phyloP scores from a whole-genome alignment of 2,113 vertebrate genomes.

The Xiphophorus maculatus region DNA sequence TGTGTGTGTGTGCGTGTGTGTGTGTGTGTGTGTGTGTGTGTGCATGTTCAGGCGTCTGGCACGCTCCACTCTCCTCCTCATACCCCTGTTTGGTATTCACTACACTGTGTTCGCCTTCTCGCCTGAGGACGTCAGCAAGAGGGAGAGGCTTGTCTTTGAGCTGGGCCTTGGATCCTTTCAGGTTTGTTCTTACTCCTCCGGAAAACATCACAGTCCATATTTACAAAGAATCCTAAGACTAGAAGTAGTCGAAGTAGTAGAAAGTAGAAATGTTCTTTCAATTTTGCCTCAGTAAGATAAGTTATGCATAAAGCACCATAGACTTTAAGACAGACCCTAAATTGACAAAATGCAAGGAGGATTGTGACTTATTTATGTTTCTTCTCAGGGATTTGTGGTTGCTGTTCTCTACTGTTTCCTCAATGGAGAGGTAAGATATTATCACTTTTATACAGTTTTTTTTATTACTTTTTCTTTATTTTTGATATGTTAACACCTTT shows the following conservation, averaged over 20 bases:
- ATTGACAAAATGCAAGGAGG: too few species aligned
- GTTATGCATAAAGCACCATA: too few species aligned
- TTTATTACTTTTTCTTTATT: background rate
- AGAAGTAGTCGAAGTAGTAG: too few species aligned
- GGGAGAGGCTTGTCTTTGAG: slow-evolving; percentile 95
- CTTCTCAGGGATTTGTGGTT: slow-evolving; percentile 92
- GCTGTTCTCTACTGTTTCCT: slow-evolving; percentile 98
- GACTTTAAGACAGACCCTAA: too few species aligned
- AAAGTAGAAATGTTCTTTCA: too few species aligned
- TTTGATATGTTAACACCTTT: background rate
- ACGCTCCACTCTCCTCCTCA: slow-evolving; percentile 95
- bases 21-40: slow-evolving; percentile 27
- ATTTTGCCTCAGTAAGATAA: too few species aligned
- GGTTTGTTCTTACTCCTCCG: slow-evolving; percentile 71
- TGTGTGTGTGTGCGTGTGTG: slow-evolving; percentile 29
- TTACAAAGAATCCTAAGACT: too few species aligned
- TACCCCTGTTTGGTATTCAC: slow-evolving; percentile 97
- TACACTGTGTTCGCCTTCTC: slow-evolving; percentile 99
- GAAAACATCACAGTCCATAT: too few species aligned
- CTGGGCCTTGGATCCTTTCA: slow-evolving; percentile 97
- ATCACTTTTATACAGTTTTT: background rate
- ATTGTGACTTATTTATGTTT: slow-evolving; percentile 1
- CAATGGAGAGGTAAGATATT: slow-evolving; percentile 92
- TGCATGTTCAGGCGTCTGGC: slow-evolving; percentile 86
- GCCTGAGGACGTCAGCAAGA: slow-evolving; percentile 95